These are phyloP conservation scores for Falco concolor DNA, from an alignment of 2,797 vertebrate species.

Conservation along the genomic window DNA sequence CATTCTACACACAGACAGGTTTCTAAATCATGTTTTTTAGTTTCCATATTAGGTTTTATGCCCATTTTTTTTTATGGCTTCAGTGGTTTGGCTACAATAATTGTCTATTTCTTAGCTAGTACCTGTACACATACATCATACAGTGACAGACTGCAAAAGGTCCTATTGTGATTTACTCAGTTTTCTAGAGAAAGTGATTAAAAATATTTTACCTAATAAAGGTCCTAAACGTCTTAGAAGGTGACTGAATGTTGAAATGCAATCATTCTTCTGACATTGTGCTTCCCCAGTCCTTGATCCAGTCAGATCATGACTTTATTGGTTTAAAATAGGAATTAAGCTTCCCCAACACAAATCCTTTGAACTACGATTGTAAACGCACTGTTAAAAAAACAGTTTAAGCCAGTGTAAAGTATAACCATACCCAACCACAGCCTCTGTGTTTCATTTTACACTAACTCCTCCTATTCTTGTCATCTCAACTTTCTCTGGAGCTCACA, in stretches of 20 bases:
- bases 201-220: background rate
- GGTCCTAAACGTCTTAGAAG: background rate
- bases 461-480: background rate
- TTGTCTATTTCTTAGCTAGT: background rate
- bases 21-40: background rate
- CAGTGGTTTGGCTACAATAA: background rate
- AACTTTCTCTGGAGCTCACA: background rate
- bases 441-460: background rate
- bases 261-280: background rate
- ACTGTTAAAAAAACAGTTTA: background rate
- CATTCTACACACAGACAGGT: background rate
- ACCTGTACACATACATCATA: background rate
- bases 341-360: background rate
- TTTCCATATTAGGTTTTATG: background rate
- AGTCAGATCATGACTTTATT: background rate
- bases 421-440: background rate
- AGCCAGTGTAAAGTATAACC: background rate
- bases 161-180: background rate
- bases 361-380: background rate
- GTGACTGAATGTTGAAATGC: background rate
- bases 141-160: background rate
- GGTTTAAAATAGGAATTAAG: background rate
- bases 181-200: background rate
- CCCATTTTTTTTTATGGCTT: background rate
- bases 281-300: background rate